Base-by-base conservation (phyloP, 2,888 invertebrate genomes). In the Rotaria magnacalcarata region DNA sequence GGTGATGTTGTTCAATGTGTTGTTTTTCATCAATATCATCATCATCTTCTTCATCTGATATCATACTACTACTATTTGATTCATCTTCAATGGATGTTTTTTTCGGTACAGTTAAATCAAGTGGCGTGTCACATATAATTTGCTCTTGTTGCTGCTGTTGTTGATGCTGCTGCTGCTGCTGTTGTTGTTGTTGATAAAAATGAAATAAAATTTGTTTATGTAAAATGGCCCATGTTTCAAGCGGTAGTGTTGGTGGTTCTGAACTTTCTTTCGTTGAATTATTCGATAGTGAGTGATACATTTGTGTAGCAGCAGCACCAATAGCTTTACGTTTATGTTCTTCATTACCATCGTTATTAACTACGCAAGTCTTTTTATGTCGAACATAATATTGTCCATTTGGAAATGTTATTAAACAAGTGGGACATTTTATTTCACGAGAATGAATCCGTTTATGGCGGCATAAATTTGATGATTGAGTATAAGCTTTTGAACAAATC, bases 381-480 rank as follows among this genome's bases (percentile, higher is more conserved):
- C 58, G 52, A n/a, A 58, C 47, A 58, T 43, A 58, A 34, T 24
- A 58, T 84, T 56, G 56, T 24, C 84, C 58, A 41, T 60, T 84
- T 6, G 47, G 41, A 56, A 56, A 84, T 41, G 41, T 84, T 54
- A 52, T 54, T 14, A 52, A 43, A 24, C 84, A 60, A 54, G 8
- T 60, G 10, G 52, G 52, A 80, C 80, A 80, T 80, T 80, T 80
- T 19, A 80, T 80, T 80, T 80, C 80, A 52, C 85, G 86, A 10
- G 75, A 52, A 74, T 87, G 86, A 52, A 85, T 84, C 34, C 87
- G 86, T 84, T 87, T 87, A 74, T 87, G 87, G 7, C 87, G 84
- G 47, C 87, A 87, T 47, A 87, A 74, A 84, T 87, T 87, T 14
- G 87, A 87, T 84, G 86, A 87, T 84, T 87, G 87, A 34, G 87